Percentiles rank a stretch among this genome's conserved stretches.
Conservation (phyloP, 2,888 invertebrate species). For the Tetrapedia diversipes region DNA sequence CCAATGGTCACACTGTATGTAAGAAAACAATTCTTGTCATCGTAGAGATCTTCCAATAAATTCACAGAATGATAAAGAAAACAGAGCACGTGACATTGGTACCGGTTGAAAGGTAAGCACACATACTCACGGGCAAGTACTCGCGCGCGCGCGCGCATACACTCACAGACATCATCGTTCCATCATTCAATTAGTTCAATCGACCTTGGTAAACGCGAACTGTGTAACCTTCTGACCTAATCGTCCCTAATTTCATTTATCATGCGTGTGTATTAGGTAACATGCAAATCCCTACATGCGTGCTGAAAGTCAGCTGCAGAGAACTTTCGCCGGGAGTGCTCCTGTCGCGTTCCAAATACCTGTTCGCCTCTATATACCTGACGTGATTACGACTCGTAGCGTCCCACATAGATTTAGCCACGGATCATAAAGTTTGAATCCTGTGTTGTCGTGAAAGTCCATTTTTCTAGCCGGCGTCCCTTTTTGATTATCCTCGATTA, state of each 20-base stretch:
- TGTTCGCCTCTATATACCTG: slow-evolving; percentile 70
- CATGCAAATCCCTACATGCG: slow-evolving; percentile 44
- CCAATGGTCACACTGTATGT: neutral
- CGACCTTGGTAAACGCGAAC: slow-evolving; percentile 62
- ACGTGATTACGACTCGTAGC: slow-evolving; percentile 66
- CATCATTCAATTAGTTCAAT: slow-evolving; percentile 12
- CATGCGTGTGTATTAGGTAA: slow-evolving; percentile 51
- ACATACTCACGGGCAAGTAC: neutral
- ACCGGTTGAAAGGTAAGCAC: neutral
- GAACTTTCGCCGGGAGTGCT: slow-evolving; percentile 11
- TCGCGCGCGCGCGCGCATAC: neutral
- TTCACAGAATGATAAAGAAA: neutral
- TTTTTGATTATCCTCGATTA: slow-evolving; percentile 31
- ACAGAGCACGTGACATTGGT: neutral
- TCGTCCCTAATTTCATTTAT: slow-evolving; percentile 70
- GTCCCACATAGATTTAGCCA: slow-evolving; percentile 67
- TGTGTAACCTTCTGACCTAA: slow-evolving; percentile 71
- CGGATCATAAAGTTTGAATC: slow-evolving; percentile 44
- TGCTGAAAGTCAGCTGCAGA: slow-evolving; percentile 9
- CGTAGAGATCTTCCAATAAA: neutral
- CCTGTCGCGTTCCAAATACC: slow-evolving; percentile 71
- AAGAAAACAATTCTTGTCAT: slow-evolving; percentile 10
- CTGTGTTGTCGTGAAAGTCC: slow-evolving; percentile 61
- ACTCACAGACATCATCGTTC: neutral
- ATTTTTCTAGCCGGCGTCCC: slow-evolving; percentile 46